Conservation (phyloP, 2,797 vertebrate genomes). For the Leuciscus waleckii region DNA sequence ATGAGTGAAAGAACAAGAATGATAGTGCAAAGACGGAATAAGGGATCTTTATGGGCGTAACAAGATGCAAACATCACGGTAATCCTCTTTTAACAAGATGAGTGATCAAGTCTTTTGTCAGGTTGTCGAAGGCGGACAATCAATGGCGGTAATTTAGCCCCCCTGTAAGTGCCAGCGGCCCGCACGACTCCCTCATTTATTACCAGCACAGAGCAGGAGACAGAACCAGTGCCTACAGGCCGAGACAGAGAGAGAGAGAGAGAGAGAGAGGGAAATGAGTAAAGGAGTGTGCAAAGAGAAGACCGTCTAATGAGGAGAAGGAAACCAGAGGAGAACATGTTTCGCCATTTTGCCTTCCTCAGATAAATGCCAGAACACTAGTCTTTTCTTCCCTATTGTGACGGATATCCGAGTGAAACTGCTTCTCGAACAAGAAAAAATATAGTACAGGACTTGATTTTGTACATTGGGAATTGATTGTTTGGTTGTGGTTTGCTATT, state of each 20-base stretch:
- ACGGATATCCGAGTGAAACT: neutral
- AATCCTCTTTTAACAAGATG: constrained; percentile 82
- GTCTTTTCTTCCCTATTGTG: neutral
- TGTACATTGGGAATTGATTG: neutral
- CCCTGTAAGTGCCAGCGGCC: constrained; percentile 52
- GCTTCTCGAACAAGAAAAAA: neutral
- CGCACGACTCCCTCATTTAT: constrained; percentile 56
- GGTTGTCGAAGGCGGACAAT: constrained; percentile 74
- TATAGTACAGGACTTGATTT: neutral
- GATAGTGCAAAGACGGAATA: constrained; percentile 44
- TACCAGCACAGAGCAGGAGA: constrained; percentile 68
- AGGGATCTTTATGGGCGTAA: constrained; percentile 75
- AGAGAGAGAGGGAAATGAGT: constrained; percentile 48
- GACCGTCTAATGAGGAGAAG: constrained; percentile 21
- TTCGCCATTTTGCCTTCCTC: constrained; percentile 33
- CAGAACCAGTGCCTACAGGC: constrained; percentile 54
- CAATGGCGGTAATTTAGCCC: constrained; percentile 80
- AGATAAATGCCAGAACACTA: constrained; percentile 28
- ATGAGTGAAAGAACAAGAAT: constrained; percentile 60
- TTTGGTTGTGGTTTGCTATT: neutral
- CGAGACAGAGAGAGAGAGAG: constrained; percentile 6
- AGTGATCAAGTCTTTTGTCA: constrained; percentile 79
- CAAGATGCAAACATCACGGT: constrained; percentile 80
- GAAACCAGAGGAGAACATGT: constrained; percentile 22
- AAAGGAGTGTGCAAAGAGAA: constrained; percentile 5